Evolutionary conservation across 2,113 vertebrate genomes (phyloP).

Genomic region (Gobio gobio): DNA sequence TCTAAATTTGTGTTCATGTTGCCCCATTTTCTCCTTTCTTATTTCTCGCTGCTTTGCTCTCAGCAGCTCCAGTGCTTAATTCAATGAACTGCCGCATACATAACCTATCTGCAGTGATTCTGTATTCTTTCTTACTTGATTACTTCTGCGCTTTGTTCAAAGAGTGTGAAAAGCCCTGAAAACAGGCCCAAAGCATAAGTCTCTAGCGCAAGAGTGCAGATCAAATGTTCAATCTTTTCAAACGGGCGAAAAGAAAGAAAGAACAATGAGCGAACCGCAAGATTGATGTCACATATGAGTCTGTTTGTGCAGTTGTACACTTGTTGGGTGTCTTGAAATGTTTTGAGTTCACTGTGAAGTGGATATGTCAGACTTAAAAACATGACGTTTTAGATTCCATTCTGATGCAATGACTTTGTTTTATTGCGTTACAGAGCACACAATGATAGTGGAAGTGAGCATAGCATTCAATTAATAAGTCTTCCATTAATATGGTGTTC

Average conservation of each 20-base stretch:
- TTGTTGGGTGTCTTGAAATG: not conserved
- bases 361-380: constrained; percentile 25
- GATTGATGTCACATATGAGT: not conserved
- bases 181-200: not conserved
- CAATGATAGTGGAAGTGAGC: not conserved
- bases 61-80: constrained; percentile 55
- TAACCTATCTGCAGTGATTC: constrained; percentile 59
- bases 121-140: constrained; percentile 48
- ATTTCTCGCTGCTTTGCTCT: constrained; percentile 37
- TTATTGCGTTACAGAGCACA: not conserved
- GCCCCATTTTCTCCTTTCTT: constrained; percentile 11
- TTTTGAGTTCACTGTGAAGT: constrained; percentile 37
- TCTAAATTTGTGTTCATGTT: constrained; percentile 30
- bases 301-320: constrained; percentile 17
- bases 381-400: constrained; percentile 22
- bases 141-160: constrained; percentile 46
- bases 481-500: constrained; percentile 32
- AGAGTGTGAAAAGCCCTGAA: constrained; percentile 15
- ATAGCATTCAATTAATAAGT: constrained; percentile 18
- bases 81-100: constrained; percentile 57
- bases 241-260: not conserved
- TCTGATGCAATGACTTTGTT: constrained; percentile 28
- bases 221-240: not conserved
- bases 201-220: not conserved
- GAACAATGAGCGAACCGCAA: not conserved